These are phyloP conservation scores for Drosophila maculinotata DNA, from an alignment of 2,888 invertebrate genomes.

Conservation along the genomic window DNA sequence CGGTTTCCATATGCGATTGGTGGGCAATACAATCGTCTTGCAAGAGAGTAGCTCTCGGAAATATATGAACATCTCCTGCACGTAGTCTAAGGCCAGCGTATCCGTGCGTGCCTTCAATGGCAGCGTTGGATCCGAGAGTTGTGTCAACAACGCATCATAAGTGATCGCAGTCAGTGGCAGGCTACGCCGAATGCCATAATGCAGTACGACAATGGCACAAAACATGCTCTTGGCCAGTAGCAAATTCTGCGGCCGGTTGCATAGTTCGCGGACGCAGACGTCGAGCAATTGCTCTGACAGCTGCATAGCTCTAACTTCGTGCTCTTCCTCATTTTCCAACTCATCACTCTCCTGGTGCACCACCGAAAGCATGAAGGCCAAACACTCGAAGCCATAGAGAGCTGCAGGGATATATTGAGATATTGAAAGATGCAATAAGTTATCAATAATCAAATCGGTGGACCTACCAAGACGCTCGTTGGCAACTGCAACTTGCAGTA, in stretches of 20 bases:
- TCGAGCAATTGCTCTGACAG: conserved; percentile 32
- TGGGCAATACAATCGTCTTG: conserved; percentile 34
- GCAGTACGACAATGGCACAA: conserved; percentile 47
- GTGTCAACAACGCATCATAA: conserved; percentile 40
- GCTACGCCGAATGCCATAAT: conserved; percentile 16
- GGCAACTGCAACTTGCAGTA: conserved; percentile 19
- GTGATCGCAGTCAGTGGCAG: conserved; percentile 23
- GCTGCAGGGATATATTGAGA: conserved; percentile 13
- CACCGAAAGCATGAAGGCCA: conserved; percentile 53
- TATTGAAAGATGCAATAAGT: too few relatives aligned
- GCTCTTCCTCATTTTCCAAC: conserved; percentile 3
- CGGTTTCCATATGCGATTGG: conserved; percentile 57
- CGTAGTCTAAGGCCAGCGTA: conserved; percentile 6
- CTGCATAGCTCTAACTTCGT: conserved; percentile 7
- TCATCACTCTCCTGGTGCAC: conserved; percentile 17
- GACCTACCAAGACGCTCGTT: conserved; percentile 36
- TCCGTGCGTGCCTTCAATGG: background rate
- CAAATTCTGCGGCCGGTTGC: conserved; percentile 12
- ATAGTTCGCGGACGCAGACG: conserved; percentile 39
- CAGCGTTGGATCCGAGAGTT: conserved; percentile 9
- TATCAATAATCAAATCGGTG: background rate
- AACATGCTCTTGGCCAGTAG: conserved; percentile 38
- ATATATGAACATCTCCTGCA: conserved; percentile 45
- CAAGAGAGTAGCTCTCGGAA: conserved; percentile 43
- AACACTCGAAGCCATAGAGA: conserved; percentile 54